These are phyloP conservation scores for Drosophila albomicans DNA, from an alignment of 1,140 invertebrate species.

Conservation along the genomic window DNA sequence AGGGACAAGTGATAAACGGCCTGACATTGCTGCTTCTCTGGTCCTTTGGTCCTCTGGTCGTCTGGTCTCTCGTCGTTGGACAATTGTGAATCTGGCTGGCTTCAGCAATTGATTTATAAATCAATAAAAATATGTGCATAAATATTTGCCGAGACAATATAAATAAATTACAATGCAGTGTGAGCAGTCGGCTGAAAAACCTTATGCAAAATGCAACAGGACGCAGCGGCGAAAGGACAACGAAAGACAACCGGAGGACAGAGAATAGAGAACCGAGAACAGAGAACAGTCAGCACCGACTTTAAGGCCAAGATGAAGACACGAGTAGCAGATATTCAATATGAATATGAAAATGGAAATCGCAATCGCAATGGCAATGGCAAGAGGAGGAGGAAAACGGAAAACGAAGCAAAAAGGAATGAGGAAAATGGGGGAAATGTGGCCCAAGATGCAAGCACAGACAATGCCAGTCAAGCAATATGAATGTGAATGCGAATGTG, in stretches of 20 bases:
- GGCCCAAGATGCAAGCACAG: too few relatives aligned
- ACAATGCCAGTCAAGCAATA: too few relatives aligned
- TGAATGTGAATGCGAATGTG: background rate
- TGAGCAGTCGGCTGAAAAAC: constrained; percentile 59
- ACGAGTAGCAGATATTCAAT: background rate
- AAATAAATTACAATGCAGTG: constrained; percentile 74
- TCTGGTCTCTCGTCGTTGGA: too few relatives aligned
- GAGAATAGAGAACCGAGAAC: too few relatives aligned
- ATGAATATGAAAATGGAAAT: constrained; percentile 9
- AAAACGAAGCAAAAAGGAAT: background rate
- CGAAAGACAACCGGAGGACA: background rate
- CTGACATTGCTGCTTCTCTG: background rate
- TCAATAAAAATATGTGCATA: constrained; percentile 74
- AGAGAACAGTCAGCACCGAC: background rate
- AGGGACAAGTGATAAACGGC: constrained; percentile 40
- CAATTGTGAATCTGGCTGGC: constrained; percentile 22
- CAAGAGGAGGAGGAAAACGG: too few relatives aligned
- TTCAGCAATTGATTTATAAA: constrained; percentile 72
- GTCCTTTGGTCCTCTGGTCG: background rate
- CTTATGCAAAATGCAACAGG: constrained; percentile 67
- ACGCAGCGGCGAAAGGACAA: constrained; percentile 19
- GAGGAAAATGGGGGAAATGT: too few relatives aligned
- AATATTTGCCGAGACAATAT: constrained; percentile 76
- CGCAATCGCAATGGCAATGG: too few relatives aligned
- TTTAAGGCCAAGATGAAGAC: constrained; percentile 3